A percentile compares a stretch with the other conserved stretches of the same genome.
Evolutionary conservation across 2,113 vertebrate genomes (phyloP).

Genomic region (Lathamus discolor): DNA sequence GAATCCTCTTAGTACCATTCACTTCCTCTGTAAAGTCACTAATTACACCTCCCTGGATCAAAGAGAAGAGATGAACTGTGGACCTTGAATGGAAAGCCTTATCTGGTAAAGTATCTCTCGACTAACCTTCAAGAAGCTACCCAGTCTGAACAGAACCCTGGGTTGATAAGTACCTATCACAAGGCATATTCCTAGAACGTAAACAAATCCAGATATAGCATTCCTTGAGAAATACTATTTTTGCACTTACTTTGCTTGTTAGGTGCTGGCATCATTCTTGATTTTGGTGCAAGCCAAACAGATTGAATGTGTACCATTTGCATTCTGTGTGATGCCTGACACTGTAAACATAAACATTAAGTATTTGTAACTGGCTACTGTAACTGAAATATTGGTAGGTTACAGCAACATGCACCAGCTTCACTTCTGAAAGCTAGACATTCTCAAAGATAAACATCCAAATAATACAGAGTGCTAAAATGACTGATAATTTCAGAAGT

Average conservation of each 20-base stretch:
- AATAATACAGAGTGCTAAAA: neutral
- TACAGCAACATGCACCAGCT: neutral
- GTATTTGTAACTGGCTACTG: neutral
- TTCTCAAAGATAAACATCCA: neutral
- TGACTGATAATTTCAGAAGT: neutral
- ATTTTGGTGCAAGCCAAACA: neutral
- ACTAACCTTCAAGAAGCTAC: neutral
- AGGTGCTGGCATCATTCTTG: neutral
- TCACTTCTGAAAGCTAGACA: neutral
- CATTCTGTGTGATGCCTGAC: neutral
- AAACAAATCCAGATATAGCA: neutral
- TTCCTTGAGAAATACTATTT: neutral
- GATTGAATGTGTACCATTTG: neutral
- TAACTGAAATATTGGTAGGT: neutral
- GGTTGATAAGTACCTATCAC: neutral
- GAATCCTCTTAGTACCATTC: neutral
- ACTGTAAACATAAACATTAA: neutral
- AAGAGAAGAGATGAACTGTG: neutral
- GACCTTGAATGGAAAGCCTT: neutral
- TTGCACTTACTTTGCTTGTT: neutral
- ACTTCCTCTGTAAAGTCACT: neutral
- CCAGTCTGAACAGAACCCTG: neutral
- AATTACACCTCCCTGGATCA: neutral
- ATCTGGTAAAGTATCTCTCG: neutral
- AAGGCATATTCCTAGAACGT: neutral